These are phyloP conservation scores for Spodoptera picta DNA, from an alignment of 2,888 invertebrate species.

Conservation along the genomic window DNA sequence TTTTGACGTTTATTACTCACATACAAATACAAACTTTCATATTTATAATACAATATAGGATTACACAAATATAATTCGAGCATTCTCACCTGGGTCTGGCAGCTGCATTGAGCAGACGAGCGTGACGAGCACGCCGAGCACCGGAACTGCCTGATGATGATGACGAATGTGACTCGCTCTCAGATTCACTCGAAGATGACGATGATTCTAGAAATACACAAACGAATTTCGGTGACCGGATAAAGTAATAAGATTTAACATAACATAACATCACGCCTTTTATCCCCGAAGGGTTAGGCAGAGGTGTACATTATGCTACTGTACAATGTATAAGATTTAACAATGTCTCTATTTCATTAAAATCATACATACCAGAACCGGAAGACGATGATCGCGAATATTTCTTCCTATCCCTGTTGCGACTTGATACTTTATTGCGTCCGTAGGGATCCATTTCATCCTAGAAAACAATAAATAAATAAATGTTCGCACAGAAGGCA, in stretches of 20 bases:
- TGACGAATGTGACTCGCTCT: slow-evolving; percentile 85
- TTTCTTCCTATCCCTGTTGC: slow-evolving; percentile 80
- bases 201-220: slow-evolving; percentile 75
- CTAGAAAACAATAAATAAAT: slow-evolving; percentile 55
- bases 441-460: slow-evolving; percentile 85
- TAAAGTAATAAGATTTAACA: neutral
- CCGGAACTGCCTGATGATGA: slow-evolving; percentile 85
- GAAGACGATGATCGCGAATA: slow-evolving; percentile 86
- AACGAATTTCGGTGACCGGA: too few relatives aligned
- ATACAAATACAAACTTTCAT: too few relatives aligned
- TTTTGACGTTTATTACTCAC: too few relatives aligned
- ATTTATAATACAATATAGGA: too few relatives aligned
- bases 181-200: slow-evolving; percentile 84
- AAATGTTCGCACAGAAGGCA: neutral
- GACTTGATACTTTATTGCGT: slow-evolving; percentile 74
- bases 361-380: slow-evolving; percentile 76
- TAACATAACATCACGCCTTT: neutral
- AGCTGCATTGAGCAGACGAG: slow-evolving; percentile 81
- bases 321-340: too few relatives aligned
- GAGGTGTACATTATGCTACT: too few relatives aligned
- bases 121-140: slow-evolving; percentile 80
- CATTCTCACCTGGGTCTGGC: slow-evolving; percentile 76
- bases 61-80: too few relatives aligned
- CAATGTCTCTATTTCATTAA: neutral
- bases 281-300: too few relatives aligned